A percentile compares a stretch with the other conserved stretches of the same genome.
Conservation (phyloP, 92 coral and sea anemone genomes). For the Hydrozoanthus gracilis region DNA sequence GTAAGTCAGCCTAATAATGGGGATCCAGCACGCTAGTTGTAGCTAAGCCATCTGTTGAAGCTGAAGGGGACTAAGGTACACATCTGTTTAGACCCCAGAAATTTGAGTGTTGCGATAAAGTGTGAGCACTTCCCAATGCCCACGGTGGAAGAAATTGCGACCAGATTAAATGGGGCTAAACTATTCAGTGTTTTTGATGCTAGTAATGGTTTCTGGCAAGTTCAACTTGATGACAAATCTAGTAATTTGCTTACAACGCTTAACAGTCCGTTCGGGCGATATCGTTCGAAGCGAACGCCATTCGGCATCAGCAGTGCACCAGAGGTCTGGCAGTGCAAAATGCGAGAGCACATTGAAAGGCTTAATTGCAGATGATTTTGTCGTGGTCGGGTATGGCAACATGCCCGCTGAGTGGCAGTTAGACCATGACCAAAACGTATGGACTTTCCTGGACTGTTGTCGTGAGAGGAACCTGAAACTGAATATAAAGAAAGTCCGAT, state of each 20-base stretch:
- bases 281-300: slow-evolving; percentile 44
- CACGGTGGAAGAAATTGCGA: slow-evolving; percentile 44
- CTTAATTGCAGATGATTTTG: slow-evolving; percentile 50
- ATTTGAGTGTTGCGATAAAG: background rate
- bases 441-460: background rate
- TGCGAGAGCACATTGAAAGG: slow-evolving; percentile 38
- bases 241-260: slow-evolving; percentile 47
- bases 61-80: background rate
- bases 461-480: slow-evolving; percentile 48
- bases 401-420: slow-evolving; percentile 14
- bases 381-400: slow-evolving; percentile 48
- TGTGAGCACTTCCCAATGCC: slow-evolving; percentile 41
- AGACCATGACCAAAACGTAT: background rate
- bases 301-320: slow-evolving; percentile 34
- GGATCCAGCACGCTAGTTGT: slow-evolving; percentile 47
- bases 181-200: slow-evolving; percentile 45
- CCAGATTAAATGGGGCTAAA: slow-evolving; percentile 42
- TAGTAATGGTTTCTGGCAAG: slow-evolving; percentile 46
- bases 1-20: slow-evolving; percentile 46
- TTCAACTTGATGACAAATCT: too few relatives aligned
- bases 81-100: slow-evolving; percentile 6
- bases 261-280: slow-evolving; percentile 53
- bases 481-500: slow-evolving; percentile 55
- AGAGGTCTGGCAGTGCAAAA: slow-evolving; percentile 44
- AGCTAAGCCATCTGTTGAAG: background rate